Base-by-base conservation (phyloP, 2,113 vertebrate genomes). In the Diphyllodes magnificus region DNA sequence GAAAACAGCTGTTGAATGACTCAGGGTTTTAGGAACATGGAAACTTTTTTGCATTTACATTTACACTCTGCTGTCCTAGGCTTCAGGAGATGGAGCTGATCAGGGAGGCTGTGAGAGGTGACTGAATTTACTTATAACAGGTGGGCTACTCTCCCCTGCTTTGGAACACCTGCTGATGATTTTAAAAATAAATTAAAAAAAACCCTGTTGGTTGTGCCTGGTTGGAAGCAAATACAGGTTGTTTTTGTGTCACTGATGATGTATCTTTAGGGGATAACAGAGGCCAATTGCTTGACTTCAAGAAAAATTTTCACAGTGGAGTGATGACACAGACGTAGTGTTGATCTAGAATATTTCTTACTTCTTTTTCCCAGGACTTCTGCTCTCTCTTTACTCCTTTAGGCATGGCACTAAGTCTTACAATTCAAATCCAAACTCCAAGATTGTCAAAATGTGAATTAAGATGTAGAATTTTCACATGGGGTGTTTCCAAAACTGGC, bases 1-100 rank as follows among this genome's bases (percentile, higher is more conserved):
- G 82, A 57, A 94, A 94, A 75, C 82, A 90, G 40, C 57, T 69
- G 19, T 19, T 61, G 79, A 81, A 81, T 88, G 94, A 88, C 30
- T 93, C 88, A 85, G 54, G 92, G 42, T 71, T 92, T 73, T 18
- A 81, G 86, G 68, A 88, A 47, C 14, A 83, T 66, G 92, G 94
- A 71, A 84, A 78, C 11, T 68, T 91, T 37, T 37, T 37, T 37
- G 10, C 37, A 37, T 37, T 37, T 37, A 37, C 37, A 37, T 93
- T 95, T 90, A 65, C 76, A 39, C 35, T 68, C 50, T 56, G 1
- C 85, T 92, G 42, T 61, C 61, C 61, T 72, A 60, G 47, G 18
- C 61, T 82, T 80, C 40, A 70, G 77, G 68, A 86, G 68, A 72
- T 39, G 59, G 54, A 93, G 68, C 54, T 87, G 84, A 65, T 77